A percentile compares a stretch with the other conserved stretches of the same genome.
Conservation (phyloP, 2,797 vertebrate genomes). For the Cichlasoma orientale region DNA sequence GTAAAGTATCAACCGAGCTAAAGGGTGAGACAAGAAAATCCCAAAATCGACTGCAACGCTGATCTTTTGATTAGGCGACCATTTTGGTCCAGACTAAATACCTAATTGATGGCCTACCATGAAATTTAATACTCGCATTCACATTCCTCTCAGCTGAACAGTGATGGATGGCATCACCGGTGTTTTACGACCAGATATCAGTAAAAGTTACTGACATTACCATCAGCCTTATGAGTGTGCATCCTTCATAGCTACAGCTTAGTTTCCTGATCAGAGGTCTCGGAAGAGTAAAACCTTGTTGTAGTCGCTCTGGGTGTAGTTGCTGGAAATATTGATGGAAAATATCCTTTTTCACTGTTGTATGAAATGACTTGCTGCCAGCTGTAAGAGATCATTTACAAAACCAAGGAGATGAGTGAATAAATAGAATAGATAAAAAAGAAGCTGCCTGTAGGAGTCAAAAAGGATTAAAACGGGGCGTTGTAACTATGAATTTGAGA, state of each 20-base stretch:
- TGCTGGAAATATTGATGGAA: slow-evolving; percentile 10
- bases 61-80: not conserved
- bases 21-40: slow-evolving; percentile 31
- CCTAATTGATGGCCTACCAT: not conserved
- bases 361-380: slow-evolving; percentile 7
- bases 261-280: slow-evolving; percentile 1
- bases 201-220: not conserved
- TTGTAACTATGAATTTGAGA: not conserved
- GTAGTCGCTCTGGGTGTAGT: slow-evolving; percentile 3
- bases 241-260: slow-evolving; percentile 1
- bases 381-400: slow-evolving; percentile 7
- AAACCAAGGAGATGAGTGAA: not conserved
- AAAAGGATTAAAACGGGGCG: not conserved
- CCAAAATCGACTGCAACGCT: not conserved
- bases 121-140: not conserved
- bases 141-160: not conserved
- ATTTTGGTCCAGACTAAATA: not conserved
- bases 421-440: not conserved
- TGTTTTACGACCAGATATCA: not conserved
- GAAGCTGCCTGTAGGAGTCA: not conserved
- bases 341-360: slow-evolving; percentile 12
- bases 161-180: not conserved
- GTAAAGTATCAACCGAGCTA: slow-evolving; percentile 75
- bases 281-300: slow-evolving; percentile 26
- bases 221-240: not conserved